Conservation (phyloP, 1,140 invertebrate genomes). For the Colletes gigas region DNA sequence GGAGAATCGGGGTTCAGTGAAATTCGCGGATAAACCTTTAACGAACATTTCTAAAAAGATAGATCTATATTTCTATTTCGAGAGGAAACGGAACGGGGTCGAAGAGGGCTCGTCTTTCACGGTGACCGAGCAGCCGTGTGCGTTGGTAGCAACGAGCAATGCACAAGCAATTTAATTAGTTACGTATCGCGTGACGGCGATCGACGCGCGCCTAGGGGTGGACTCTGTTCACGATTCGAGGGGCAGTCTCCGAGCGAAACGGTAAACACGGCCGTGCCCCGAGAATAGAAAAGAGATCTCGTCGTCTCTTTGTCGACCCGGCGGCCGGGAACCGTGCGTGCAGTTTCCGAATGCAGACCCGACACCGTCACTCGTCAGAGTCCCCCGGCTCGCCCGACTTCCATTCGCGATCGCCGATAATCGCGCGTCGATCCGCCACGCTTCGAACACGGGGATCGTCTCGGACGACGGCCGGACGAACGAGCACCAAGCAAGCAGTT, state of each 20-base stretch:
- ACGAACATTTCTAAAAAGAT: too few relatives aligned
- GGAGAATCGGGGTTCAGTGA: background rate
- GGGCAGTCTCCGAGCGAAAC: slow-evolving; percentile 30
- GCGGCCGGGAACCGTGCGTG: background rate
- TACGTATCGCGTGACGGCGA: slow-evolving; percentile 22
- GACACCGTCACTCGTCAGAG: slow-evolving; percentile 53
- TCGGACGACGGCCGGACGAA: slow-evolving; percentile 37
- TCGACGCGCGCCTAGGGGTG: background rate
- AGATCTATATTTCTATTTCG: background rate
- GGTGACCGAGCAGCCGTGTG: slow-evolving; percentile 12
- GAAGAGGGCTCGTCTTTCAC: slow-evolving; percentile 14
- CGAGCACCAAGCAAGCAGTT: slow-evolving; percentile 13
- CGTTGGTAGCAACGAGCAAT: slow-evolving; percentile 33
- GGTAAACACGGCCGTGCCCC: too few relatives aligned
- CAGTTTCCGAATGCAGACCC: background rate
- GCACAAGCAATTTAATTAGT: slow-evolving; percentile 58
- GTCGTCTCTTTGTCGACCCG: slow-evolving; percentile 1
- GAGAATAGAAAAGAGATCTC: too few relatives aligned
- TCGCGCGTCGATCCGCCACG: slow-evolving; percentile 39
- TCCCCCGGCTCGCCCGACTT: background rate
- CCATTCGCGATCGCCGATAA: background rate
- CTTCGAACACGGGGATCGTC: slow-evolving; percentile 16
- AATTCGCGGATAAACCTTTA: too few relatives aligned
- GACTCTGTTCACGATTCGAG: slow-evolving; percentile 52
- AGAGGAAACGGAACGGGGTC: background rate